Evolutionary conservation across 2,113 vertebrate species (phyloP), one percentile per base, ranked within the genome.

Genomic region (Gobius niger): DNA sequence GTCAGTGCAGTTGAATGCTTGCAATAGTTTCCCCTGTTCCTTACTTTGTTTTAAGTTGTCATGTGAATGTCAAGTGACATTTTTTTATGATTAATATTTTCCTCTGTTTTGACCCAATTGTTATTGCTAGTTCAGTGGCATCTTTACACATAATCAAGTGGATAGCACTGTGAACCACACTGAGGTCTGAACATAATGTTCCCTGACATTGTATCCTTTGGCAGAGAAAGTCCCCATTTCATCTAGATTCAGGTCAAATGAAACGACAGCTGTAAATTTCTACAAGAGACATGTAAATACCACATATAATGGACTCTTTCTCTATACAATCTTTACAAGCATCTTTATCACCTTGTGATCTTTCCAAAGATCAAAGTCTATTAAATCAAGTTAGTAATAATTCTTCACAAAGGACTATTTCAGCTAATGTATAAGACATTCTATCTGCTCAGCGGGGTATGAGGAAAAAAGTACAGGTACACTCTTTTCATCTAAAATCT

Each of bases 51-150:
- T 50, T 50, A 6, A 50, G 9, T n/a, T 65, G 40, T 75, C 53
- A 73, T 63, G 73, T 77, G 70, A 73, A 60, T 46, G 44, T 24
- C 3, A 24, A 34, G 24, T 4, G 24, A 34, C 24, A 24, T 24
- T 24, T 24, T 24, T 24, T 24, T 24, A 24, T 24, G 24, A 24
- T 24, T 2, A 24, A 24, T 24, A 3, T 24, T 24, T 24, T 24
- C 24, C 24, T 7, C 59, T n/a, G 65, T 8, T 49, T 34, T 62
- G 44, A 54, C 49, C 47, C 56, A 47, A 5, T 70, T 63, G 7
- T 5, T 8, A 15, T 9, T 5, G 3, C 18, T 44, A 42, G 24
- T 44, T 13, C 12, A 42, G 40, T 42, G 15, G 13, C 14, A 60
- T 44, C 15, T 44, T 60, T 42, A 14, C 14, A 44, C 57, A 60